Conservation (phyloP, 2,888 invertebrate genomes). For the Thecocarcelia acutangulata region DNA sequence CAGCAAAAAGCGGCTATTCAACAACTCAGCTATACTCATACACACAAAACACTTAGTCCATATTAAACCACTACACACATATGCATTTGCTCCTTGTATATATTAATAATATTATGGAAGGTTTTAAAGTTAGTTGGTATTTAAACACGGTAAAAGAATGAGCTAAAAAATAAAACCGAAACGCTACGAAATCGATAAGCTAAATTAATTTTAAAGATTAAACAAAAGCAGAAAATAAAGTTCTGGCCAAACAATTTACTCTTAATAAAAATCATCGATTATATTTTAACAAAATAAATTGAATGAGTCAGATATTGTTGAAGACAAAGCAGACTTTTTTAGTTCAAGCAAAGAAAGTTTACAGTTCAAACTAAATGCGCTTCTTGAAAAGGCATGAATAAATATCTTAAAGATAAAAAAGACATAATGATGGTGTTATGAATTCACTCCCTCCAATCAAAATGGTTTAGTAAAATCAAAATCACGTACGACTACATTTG, state of each 20-base stretch:
- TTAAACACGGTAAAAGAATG: constrained; percentile 64
- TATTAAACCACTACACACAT: constrained; percentile 3
- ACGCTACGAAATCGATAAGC: constrained; percentile 2
- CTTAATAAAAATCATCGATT: too few species aligned
- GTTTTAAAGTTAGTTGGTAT: constrained; percentile 65
- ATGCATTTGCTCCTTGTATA: constrained; percentile 55
- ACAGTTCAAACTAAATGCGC: neutral
- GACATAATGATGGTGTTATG: neutral
- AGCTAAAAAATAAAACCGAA: constrained; percentile 40
- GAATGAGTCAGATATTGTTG: too few species aligned
- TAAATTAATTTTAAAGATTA: constrained; percentile 27
- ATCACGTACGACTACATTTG: constrained; percentile 47
- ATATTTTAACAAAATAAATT: too few species aligned
- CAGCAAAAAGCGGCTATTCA: constrained; percentile 61
- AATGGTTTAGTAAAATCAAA: constrained; percentile 33
- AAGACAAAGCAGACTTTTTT: too few species aligned
- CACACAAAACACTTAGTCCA: constrained; percentile 23
- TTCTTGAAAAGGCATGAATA: neutral
- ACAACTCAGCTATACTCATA: constrained; percentile 34
- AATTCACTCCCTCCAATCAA: constrained; percentile 8
- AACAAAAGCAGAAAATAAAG: constrained; percentile 1
- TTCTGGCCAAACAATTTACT: neutral
- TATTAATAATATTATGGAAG: constrained; percentile 68
- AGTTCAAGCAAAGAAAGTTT: too few species aligned
- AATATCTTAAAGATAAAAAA: neutral